A percentile compares a stretch with the other conserved stretches of the same genome.
Evolutionary conservation across 2,888 invertebrate genomes (phyloP).

Genomic region (Cerceris ruficornis): DNA sequence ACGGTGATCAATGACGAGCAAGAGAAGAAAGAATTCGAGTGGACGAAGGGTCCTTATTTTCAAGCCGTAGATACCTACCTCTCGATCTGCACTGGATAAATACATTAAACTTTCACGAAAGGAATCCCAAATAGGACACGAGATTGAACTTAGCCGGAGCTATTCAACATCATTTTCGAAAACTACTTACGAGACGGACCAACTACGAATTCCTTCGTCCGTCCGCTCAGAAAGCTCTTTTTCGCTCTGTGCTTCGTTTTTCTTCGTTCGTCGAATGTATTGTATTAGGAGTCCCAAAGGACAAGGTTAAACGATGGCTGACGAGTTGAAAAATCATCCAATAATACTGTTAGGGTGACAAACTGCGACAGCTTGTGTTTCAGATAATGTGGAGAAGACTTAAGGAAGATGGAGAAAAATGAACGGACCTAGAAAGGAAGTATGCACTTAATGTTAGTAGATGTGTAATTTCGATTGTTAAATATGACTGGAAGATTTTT

Average conservation of each 20-base stretch:
- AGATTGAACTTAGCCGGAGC: conserved; percentile 63
- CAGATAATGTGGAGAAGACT: background rate
- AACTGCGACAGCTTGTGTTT: background rate
- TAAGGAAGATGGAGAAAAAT: background rate
- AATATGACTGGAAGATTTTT: too few species aligned
- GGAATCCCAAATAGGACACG: conserved; percentile 58
- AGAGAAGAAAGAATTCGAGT: conserved; percentile 52
- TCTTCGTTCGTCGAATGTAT: conserved; percentile 54
- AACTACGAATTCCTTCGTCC: conserved; percentile 10
- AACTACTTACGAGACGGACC: conserved; percentile 29
- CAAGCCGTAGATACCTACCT: conserved; percentile 33
- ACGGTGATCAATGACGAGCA: conserved; percentile 67
- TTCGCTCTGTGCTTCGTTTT: conserved; percentile 44
- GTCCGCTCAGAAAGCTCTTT: conserved; percentile 12
- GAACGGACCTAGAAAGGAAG: background rate
- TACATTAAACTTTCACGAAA: conserved; percentile 72
- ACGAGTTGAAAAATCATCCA: conserved; percentile 50
- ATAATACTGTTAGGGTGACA: conserved; percentile 22
- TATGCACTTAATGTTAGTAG: too few species aligned
- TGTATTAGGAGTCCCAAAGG: conserved; percentile 40
- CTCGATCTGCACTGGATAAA: conserved; percentile 59
- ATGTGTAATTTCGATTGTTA: too few species aligned
- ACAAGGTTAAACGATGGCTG: conserved; percentile 19
- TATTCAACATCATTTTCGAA: conserved; percentile 70
- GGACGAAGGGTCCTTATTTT: conserved; percentile 46